phyloP scores from a whole-genome alignment of 2,888 invertebrate species.

The Drosophila infuscata region DNA sequence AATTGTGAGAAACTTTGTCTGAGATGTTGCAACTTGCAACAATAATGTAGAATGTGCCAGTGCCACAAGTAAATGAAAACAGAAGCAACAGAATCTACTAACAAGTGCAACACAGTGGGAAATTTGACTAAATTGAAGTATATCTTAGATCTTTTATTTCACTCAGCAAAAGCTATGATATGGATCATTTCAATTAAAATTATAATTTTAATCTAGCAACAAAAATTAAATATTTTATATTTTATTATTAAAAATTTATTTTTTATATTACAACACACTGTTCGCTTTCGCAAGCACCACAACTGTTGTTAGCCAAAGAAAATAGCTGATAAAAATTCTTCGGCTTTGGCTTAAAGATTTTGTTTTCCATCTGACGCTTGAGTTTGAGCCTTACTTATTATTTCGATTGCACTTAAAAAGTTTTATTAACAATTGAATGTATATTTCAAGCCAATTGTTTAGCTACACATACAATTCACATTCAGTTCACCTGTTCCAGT shows the following conservation, averaged over 20 bases:
- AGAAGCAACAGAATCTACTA: background rate
- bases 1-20: slow-evolving; percentile 30
- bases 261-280: background rate
- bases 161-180: background rate
- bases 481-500: slow-evolving; percentile 9
- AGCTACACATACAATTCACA: background rate
- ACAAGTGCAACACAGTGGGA: slow-evolving; percentile 26
- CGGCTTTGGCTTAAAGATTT: background rate
- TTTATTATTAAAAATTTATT: background rate
- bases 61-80: slow-evolving; percentile 22
- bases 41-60: slow-evolving; percentile 23
- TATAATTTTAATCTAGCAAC: background rate
- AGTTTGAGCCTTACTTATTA: background rate
- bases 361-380: slow-evolving; percentile 4
- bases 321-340: slow-evolving; percentile 20
- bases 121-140: background rate
- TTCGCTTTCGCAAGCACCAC: slow-evolving; percentile 1
- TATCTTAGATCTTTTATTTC: background rate
- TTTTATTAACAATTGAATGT: background rate
- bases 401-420: background rate
- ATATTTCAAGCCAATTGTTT: slow-evolving; percentile 7
- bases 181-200: background rate
- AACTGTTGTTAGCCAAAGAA: slow-evolving; percentile 28
- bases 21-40: slow-evolving; percentile 34
- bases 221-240: background rate